Base-by-base conservation (phyloP, 2,888 invertebrate species). In the Pristionchus entomophagus region DNA sequence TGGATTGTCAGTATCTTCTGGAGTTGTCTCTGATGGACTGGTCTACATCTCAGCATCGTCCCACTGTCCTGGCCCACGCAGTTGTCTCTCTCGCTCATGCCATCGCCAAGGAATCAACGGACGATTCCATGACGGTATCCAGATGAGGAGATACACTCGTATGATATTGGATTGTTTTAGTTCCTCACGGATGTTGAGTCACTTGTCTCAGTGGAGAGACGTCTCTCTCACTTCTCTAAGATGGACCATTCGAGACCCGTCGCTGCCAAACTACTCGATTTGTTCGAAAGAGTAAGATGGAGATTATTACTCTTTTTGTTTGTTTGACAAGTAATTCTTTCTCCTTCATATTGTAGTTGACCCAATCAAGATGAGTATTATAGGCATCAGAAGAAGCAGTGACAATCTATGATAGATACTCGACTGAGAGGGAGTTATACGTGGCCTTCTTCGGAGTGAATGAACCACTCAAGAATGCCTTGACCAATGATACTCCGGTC, bases 1-100 rank as follows among this genome's bases (percentile, higher is more conserved):
- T n/a, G n/a, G n/a, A n/a, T 73, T 56, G 73, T 2, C 85, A 85
- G 85, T 85, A 85, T 53, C 77, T 77, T 49, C 85, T 85, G 85
- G 85, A 85, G 56, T 26, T 85, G 32, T 38, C 53, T 26, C 14
- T 85, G 29, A 22, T 51, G n/a, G 85, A 85, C 10, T 85, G 38
- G 73, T 51, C 85, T 17, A 53, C 77, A 26, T 51, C 41, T 56
- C 51, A 56, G 6, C 53, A 59, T 35, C 85, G 73, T 56, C 85
- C 85, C 26, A 59, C 85, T 35, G 73, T 38, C 19, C 53, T 85
- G 17, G 85, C 85, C 22, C 35, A 53, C 38, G 85, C 85, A 35
- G 26, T 29, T 29, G 85, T 85, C 29, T 51, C 77, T 4, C 73
- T 85, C 32, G 32, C 85, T 8, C 85, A 77, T 56, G 51, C 73